Evolutionary conservation across 2,113 vertebrate species (phyloP).

Genomic region (Maccullochella peelii): DNA sequence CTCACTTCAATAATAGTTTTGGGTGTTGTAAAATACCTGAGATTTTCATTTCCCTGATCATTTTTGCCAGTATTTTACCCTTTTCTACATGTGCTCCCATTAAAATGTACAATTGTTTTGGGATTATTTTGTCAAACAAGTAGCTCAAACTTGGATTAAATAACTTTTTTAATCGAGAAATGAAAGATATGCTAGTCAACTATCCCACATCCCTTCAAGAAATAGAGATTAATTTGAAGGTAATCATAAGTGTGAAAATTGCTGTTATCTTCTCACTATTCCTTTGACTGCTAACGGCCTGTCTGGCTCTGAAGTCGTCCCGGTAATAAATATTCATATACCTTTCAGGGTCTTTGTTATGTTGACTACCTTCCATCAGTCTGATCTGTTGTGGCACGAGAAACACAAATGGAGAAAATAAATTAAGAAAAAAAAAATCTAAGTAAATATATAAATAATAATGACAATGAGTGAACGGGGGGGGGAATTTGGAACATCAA

Average conservation of each 20-base stretch:
- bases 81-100: constrained; percentile 14
- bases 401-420: constrained; percentile 73
- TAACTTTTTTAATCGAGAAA: constrained; percentile 74
- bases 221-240: constrained; percentile 81
- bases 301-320: constrained; percentile 74
- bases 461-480: constrained; percentile 76
- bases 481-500: constrained; percentile 82
- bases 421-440: constrained; percentile 52
- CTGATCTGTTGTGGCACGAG: constrained; percentile 76
- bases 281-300: constrained; percentile 75
- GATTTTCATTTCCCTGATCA: neutral
- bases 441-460: constrained; percentile 79
- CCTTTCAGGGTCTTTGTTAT: constrained; percentile 81
- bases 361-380: constrained; percentile 79
- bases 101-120: constrained; percentile 62
- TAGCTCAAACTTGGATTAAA: constrained; percentile 69
- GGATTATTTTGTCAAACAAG: constrained; percentile 72
- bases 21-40: neutral
- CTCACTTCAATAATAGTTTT: neutral
- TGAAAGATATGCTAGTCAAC: constrained; percentile 71
- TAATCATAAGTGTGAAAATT: constrained; percentile 84
- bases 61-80: neutral
- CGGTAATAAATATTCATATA: constrained; percentile 81
- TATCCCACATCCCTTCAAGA: constrained; percentile 77
- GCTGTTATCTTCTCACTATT: constrained; percentile 80